These are phyloP conservation scores for Sthenelais limicola DNA, from an alignment of 2,888 invertebrate species.

Conservation along the genomic window DNA sequence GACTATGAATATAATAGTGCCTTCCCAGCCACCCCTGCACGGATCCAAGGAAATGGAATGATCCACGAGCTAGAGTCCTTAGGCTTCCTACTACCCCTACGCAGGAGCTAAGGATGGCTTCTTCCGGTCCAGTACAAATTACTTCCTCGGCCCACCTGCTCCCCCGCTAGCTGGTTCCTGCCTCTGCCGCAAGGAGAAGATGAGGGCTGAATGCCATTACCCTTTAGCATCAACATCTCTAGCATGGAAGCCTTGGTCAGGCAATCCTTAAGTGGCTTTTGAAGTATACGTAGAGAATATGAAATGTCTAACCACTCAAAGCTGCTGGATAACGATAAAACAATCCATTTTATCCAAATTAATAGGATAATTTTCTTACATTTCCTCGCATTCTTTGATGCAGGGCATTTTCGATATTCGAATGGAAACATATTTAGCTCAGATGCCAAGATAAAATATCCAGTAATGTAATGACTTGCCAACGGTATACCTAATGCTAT, in stretches of 20 bases:
- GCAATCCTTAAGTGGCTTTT: slow-evolving; percentile 15
- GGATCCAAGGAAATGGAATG: not conserved
- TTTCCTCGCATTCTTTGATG: too few relatives aligned
- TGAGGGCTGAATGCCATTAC: slow-evolving; percentile 38
- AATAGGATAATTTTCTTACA: too few relatives aligned
- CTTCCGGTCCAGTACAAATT: slow-evolving; percentile 36
- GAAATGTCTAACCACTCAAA: not conserved
- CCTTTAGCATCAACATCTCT: slow-evolving; percentile 37
- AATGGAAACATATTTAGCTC: too few relatives aligned
- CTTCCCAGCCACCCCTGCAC: slow-evolving; percentile 6
- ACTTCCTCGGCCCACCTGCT: slow-evolving; percentile 38
- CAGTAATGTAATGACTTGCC: too few relatives aligned
- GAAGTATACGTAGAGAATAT: slow-evolving; percentile 5
- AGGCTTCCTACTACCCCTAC: slow-evolving; percentile 5
- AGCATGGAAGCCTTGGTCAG: slow-evolving; percentile 31
- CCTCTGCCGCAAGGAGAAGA: slow-evolving; percentile 21
- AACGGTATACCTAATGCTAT: too few relatives aligned
- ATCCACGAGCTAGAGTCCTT: not conserved
- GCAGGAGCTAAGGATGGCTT: not conserved
- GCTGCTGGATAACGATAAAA: not conserved
- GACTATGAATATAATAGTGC: slow-evolving; percentile 27
- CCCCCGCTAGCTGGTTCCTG: slow-evolving; percentile 35
- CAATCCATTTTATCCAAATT: not conserved
- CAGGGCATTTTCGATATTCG: too few relatives aligned
- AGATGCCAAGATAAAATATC: too few relatives aligned